Percentiles rank a stretch among this genome's conserved stretches.
These are phyloP conservation scores for Sylvietta virens DNA, from an alignment of 2,113 vertebrate genomes.

Conservation along the genomic window DNA sequence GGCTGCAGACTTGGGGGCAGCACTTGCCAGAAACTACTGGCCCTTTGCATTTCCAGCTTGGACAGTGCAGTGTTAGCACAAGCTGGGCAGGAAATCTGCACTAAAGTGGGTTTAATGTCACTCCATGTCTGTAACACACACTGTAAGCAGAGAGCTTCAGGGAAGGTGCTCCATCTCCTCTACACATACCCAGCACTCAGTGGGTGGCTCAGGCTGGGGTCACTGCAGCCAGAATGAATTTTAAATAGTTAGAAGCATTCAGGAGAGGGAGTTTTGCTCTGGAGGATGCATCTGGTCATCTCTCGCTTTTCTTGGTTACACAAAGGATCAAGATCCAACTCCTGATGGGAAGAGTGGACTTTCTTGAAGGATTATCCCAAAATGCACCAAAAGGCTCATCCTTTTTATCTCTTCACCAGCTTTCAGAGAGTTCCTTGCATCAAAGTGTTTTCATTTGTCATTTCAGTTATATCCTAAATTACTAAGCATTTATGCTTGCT, in stretches of 20 bases:
- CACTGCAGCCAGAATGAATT: neutral
- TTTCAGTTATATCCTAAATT: neutral
- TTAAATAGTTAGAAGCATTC: neutral
- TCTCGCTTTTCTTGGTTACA: neutral
- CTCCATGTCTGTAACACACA: neutral
- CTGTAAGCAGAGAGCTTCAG: neutral
- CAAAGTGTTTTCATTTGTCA: neutral
- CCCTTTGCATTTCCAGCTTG: neutral
- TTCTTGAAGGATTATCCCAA: neutral
- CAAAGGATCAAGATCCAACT: neutral
- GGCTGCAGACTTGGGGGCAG: neutral
- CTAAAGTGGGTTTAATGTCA: neutral
- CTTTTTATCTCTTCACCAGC: neutral
- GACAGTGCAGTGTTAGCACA: rapidly evolving
- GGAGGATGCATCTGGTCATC: neutral
- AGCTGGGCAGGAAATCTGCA: neutral
- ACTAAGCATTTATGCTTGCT: neutral
- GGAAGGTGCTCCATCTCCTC: rapidly evolving
- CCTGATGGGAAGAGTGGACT: neutral
- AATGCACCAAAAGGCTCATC: neutral
- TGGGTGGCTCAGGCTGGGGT: neutral
- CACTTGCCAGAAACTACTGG: neutral
- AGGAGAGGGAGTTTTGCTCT: neutral
- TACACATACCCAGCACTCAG: rapidly evolving
- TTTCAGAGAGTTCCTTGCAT: neutral